These are phyloP conservation scores for Passerculus sandwichensis DNA, from an alignment of 2,797 vertebrate species.

Conservation along the genomic window DNA sequence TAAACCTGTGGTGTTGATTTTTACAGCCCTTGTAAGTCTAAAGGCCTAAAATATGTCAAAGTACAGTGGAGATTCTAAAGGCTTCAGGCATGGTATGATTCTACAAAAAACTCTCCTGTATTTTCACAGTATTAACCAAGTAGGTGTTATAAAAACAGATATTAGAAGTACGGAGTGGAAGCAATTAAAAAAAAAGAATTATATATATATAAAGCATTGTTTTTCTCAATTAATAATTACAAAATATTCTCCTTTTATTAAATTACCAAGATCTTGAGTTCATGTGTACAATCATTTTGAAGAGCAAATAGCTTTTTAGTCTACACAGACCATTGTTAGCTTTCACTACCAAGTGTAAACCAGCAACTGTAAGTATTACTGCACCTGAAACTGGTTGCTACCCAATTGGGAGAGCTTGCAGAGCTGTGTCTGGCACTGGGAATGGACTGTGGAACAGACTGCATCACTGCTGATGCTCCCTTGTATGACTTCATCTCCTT, in stretches of 20 bases:
- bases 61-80: neutral
- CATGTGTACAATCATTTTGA: fast-evolving
- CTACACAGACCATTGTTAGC: neutral
- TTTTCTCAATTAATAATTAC: neutral
- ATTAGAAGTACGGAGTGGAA: neutral
- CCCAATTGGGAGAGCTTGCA: conserved; percentile 73
- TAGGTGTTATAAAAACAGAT: neutral
- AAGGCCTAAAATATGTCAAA: neutral
- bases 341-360: neutral
- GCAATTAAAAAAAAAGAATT: neutral
- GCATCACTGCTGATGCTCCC: conserved; percentile 61
- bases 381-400: conserved; percentile 77
- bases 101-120: neutral
- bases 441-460: conserved; percentile 82
- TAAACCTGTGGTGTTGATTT: neutral
- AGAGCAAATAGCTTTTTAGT: neutral
- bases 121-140: neutral
- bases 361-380: neutral
- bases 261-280: neutral
- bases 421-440: conserved; percentile 69
- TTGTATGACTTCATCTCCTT: conserved; percentile 75
- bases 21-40: neutral
- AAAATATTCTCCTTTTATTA: neutral
- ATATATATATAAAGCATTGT: neutral
- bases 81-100: neutral